A percentile compares a stretch with the other conserved stretches of the same genome.
These are phyloP conservation scores for Mamestra brassicae DNA, from an alignment of 2,888 invertebrate genomes.

Conservation along the genomic window DNA sequence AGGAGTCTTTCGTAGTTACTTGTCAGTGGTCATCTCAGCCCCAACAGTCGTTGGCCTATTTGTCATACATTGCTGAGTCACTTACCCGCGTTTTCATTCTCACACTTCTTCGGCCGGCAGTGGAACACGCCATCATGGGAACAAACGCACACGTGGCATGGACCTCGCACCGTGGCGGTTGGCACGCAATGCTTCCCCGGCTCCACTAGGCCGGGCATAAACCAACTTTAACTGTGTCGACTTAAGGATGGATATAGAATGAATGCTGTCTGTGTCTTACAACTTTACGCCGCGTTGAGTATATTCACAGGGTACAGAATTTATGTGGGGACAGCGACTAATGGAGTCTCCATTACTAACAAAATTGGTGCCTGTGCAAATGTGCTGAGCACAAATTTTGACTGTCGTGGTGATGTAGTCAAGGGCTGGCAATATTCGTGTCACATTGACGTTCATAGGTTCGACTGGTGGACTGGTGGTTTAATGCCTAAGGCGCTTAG, in stretches of 20 bases:
- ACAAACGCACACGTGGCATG: slow-evolving; percentile 77
- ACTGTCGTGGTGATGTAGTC: neutral
- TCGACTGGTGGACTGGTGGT: too few relatives aligned
- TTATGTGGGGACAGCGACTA: neutral
- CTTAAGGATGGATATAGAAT: slow-evolving; percentile 5
- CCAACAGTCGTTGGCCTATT: neutral
- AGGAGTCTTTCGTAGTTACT: too few relatives aligned
- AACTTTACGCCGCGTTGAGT: neutral
- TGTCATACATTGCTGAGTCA: slow-evolving; percentile 22
- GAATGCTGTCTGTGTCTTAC: neutral
- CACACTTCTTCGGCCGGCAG: slow-evolving; percentile 69
- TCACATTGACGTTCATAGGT: too few relatives aligned
- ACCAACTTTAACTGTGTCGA: slow-evolving; percentile 47
- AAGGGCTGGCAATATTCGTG: too few relatives aligned
- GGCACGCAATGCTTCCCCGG: slow-evolving; percentile 72
- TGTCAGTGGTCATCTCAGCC: neutral
- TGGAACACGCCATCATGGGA: slow-evolving; percentile 72
- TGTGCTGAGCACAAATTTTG: neutral
- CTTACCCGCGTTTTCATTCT: slow-evolving; percentile 41
- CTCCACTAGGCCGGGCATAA: slow-evolving; percentile 68
- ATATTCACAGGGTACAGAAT: neutral
- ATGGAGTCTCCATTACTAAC: neutral
- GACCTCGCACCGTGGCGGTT: slow-evolving; percentile 69
- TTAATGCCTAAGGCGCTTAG: too few relatives aligned
- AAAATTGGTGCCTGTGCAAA: neutral